Percentiles rank a stretch among this genome's conserved stretches.
Evolutionary conservation across 2,888 invertebrate species (phyloP).

Genomic region (Coenonympha arcania): DNA sequence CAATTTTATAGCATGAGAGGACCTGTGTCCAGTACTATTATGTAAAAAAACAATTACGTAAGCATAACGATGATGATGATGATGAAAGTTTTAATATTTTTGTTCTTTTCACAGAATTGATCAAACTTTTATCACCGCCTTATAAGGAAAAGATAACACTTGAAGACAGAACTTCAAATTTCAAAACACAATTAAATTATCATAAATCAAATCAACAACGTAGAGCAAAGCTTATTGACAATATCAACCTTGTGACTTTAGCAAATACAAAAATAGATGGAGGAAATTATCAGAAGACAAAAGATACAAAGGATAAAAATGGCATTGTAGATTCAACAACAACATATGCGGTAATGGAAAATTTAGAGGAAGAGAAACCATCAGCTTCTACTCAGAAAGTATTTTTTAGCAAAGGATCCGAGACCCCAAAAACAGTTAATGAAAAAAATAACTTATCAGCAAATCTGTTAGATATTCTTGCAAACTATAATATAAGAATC

Average conservation of each 20-base stretch:
- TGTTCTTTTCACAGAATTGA: not conserved
- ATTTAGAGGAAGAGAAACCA: constrained; percentile 14
- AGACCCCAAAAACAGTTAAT: constrained; percentile 1
- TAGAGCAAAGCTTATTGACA: constrained; percentile 11
- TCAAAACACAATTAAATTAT: not conserved
- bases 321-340: not conserved
- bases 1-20: too few relatives aligned
- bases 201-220: not conserved
- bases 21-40: too few relatives aligned
- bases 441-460: constrained; percentile 23
- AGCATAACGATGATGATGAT: too few relatives aligned
- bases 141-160: not conserved
- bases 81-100: too few relatives aligned
- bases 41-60: not conserved
- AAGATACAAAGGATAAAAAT: not conserved
- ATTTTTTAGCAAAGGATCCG: constrained; percentile 3
- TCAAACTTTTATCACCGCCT: constrained; percentile 8
- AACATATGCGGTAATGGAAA: constrained; percentile 43
- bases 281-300: not conserved
- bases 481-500: constrained; percentile 50
- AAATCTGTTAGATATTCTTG: constrained; percentile 38
- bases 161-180: not conserved
- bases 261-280: not conserved
- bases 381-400: constrained; percentile 18
- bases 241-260: not conserved